Base-by-base conservation (phyloP, 2,797 vertebrate species). In the Enteromius mattozi region DNA sequence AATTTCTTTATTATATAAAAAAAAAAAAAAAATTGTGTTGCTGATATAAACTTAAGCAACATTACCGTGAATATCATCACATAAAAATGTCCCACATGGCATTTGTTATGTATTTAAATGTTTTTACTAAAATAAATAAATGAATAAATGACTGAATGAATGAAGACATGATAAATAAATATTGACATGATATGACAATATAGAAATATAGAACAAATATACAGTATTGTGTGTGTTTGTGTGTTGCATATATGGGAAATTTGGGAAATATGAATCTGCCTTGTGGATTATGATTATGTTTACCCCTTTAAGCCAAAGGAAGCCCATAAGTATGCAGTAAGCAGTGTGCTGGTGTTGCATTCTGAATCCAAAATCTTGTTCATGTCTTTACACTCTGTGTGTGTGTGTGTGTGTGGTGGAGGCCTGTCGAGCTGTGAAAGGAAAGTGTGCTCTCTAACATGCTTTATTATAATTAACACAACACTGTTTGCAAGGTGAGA, bases 401-500 rank as follows among this genome's bases (percentile, higher is more conserved):
- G n/a, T 66, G 45, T 77, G 24, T 83, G 2, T 89, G 47, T 70
- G 59, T 81, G 61, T 24, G 47, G 16, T 74, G 42, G 6, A 47
- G 77, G 63, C 68, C 80, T 59, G 75, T 68, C 24, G 42, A 80
- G 63, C 42, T 59, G 59, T 74, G 76, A 83, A 72, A 75, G 68
- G 68, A 72, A 70, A 30, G 74, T 4, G 74, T 59, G 24, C 47
- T 59, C 65, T 69, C 49, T 70, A 59, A 45, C 63, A 59, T 69
- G 24, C 24, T 81, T 66, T 76, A 37, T 66, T 56, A 75, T 81
- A 77, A 61, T 81, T 76, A 81, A 81, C 84, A 85, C 70, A 24
- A 17, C 42, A 12, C 30, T 71, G 68, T 16, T 65, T 79, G 72
- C 54, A 37, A 42, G 30, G 47, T 37, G 42, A 16, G 35, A 19